These are phyloP conservation scores for Drosophila subsilvestris DNA, from an alignment of 2,888 invertebrate species.

Conservation along the genomic window DNA sequence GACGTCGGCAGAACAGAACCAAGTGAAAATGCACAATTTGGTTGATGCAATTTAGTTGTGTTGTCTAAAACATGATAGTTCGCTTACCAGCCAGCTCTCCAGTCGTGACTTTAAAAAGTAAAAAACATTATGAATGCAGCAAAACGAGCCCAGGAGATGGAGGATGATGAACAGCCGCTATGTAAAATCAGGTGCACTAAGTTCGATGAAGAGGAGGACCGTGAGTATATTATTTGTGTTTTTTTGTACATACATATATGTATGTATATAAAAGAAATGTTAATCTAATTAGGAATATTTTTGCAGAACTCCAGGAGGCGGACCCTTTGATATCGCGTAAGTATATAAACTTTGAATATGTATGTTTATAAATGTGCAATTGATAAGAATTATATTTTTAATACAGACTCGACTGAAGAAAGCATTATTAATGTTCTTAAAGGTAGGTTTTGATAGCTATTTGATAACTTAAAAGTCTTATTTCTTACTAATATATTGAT, in stretches of 20 bases:
- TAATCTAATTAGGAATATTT: background rate
- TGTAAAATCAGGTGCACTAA: background rate
- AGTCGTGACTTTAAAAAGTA: too few relatives aligned
- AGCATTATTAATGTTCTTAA: background rate
- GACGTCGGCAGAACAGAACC: background rate
- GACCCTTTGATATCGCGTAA: background rate
- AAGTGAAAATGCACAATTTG: background rate
- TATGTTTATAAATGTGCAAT: background rate
- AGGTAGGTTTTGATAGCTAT: background rate
- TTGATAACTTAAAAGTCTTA: background rate
- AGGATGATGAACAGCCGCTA: background rate
- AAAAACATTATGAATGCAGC: too few relatives aligned
- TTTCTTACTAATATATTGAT: background rate
- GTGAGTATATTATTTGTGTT: background rate
- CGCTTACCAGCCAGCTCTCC: too few relatives aligned
- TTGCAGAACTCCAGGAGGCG: background rate
- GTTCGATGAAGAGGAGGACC: background rate
- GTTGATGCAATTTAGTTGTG: background rate
- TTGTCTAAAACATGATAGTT: too few relatives aligned
- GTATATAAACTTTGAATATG: background rate
- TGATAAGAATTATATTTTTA: background rate
- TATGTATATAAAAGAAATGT: background rate
- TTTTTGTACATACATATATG: background rate
- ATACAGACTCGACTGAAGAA: background rate
- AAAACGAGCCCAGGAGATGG: background rate